phyloP scores from a whole-genome alignment of 2,888 invertebrate species.

The Cerastis leucographa region DNA sequence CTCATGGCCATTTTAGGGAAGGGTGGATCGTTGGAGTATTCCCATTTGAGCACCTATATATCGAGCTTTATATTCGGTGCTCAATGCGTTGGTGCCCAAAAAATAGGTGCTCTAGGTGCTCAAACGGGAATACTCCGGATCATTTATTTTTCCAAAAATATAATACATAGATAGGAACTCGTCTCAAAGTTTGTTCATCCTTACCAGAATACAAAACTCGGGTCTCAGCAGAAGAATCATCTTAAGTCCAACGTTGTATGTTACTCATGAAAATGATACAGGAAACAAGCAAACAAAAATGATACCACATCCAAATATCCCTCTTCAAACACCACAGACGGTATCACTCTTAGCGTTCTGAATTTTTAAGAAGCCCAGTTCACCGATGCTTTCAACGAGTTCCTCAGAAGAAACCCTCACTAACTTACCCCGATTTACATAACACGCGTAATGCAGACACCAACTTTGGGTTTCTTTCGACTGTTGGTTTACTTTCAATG shows the following conservation, averaged over 20 bases:
- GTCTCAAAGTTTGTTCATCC: too few species aligned
- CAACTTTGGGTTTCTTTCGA: constrained; percentile 77
- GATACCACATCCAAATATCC: constrained; percentile 49
- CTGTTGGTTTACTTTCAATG: constrained; percentile 61
- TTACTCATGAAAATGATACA: background rate
- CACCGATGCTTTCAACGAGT: constrained; percentile 81
- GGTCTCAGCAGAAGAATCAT: background rate
- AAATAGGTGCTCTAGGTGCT: too few species aligned
- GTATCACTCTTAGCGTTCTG: constrained; percentile 81
- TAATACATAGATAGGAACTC: background rate
- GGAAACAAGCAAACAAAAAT: too few species aligned
- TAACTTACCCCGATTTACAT: constrained; percentile 81
- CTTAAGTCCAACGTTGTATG: background rate
- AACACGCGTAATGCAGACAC: constrained; percentile 81
- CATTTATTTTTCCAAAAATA: too few species aligned
- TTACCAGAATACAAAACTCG: too few species aligned
- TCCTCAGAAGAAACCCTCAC: constrained; percentile 65
- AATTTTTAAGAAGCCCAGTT: constrained; percentile 84
- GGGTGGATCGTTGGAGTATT: background rate
- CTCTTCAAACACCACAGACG: constrained; percentile 21
- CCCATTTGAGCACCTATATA: too few species aligned
- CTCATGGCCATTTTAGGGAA: too few species aligned
- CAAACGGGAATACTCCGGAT: too few species aligned
- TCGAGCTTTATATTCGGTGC: too few species aligned
- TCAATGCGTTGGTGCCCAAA: too few species aligned